Evolutionary conservation across 2,113 vertebrate species (phyloP).

Genomic region (Hirundichthys speculiger): DNA sequence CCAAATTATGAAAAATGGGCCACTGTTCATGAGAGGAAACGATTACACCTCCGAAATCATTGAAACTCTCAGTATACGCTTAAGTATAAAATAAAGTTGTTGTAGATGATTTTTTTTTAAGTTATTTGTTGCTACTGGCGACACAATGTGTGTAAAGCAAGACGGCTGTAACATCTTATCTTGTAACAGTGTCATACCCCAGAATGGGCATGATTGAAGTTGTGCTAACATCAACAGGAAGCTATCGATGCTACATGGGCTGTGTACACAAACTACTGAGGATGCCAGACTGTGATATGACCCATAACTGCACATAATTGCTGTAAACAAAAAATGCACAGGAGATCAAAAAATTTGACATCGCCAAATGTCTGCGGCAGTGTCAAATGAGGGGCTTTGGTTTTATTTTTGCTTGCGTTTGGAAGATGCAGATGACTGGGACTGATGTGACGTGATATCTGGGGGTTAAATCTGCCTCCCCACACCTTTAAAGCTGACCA

Average conservation of each 20-base stretch:
- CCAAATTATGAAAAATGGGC: slow-evolving; percentile 14
- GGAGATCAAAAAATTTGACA: slow-evolving; percentile 56
- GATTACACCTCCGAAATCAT: not conserved
- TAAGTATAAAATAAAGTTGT: not conserved
- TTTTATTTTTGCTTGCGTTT: slow-evolving; percentile 15
- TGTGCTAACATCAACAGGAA: slow-evolving; percentile 78
- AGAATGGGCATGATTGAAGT: slow-evolving; percentile 63
- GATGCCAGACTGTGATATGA: slow-evolving; percentile 76
- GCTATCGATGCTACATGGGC: slow-evolving; percentile 58
- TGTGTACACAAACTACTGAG: slow-evolving; percentile 68
- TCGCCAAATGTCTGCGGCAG: slow-evolving; percentile 50
- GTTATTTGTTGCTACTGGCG: not conserved
- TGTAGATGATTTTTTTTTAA: not conserved
- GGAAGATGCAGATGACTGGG: slow-evolving; percentile 1
- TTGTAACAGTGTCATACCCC: slow-evolving; percentile 20
- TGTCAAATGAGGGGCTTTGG: slow-evolving; percentile 15
- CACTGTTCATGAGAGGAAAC: slow-evolving; percentile 1
- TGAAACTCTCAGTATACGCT: not conserved
- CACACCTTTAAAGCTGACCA: not conserved
- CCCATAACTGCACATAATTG: slow-evolving; percentile 74
- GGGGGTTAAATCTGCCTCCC: not conserved
- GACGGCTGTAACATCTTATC: not conserved
- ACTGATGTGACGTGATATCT: not conserved
- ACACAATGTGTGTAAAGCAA: slow-evolving; percentile 17
- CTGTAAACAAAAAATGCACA: slow-evolving; percentile 67